Evolutionary conservation across 2,888 invertebrate species (phyloP), one percentile per base, ranked within the genome.

Genomic region (Xanthia togata): DNA sequence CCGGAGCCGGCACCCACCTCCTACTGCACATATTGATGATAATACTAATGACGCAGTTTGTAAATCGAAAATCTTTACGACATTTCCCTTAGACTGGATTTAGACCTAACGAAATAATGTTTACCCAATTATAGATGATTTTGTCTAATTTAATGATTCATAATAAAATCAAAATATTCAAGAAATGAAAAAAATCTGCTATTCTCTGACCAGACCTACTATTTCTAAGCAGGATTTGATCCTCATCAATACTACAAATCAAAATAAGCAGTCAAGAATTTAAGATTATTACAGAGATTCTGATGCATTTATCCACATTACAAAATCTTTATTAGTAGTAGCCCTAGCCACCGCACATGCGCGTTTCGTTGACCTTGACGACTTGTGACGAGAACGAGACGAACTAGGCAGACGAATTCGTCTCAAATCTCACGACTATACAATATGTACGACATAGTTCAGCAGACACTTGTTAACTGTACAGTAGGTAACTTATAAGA

Each of bases 301-400:
- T n/a, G n/a, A 86, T 86, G 83, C 86, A 59, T 64, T 11, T 60
- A 20, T 20, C 20, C 11, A 35, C 4, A 31, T 59, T 4, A 55
- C 93, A 93, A 94, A 94, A 93, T 93, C 93, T 93, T 93, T 93
- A 64, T 41, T 38, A 93, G 88, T 89, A 41, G 55, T 57, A 74
- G 41, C 62, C 41, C 89, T 90, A 93, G 89, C 89, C 87, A 92
- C 91, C 91, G 95, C 95, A 95, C 95, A 95, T 95, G 95, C 95
- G 95, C 95, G 91, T 88, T 90, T 89, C 85, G 79, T 86, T 94
- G 94, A 93, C 95, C 95, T 95, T 96, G 95, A 93, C 87, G 90
- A 90, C 87, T 91, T 90, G 91, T 93, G 92, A 75, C 57, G 60
- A 79, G 63, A 92, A 75, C 57, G 60, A 79, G 63, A 92, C 91